Base-by-base conservation (phyloP, 2,113 vertebrate species). In the Takifugu bimaculatus region DNA sequence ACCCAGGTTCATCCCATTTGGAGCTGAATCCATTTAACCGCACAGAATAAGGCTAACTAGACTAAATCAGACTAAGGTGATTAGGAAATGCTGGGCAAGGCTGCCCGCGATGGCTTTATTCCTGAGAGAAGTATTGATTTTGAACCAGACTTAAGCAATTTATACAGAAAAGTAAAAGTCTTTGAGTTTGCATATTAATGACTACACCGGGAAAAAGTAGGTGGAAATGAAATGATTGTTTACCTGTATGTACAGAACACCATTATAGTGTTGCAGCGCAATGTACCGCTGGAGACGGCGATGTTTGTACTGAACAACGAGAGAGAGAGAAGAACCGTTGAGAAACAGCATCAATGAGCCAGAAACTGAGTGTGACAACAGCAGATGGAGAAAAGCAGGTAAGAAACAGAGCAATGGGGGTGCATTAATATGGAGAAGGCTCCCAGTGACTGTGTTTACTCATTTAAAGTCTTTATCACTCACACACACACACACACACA, bases 381-480 rank as follows among this genome's bases (percentile, higher is more conserved):
- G n/a, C 35, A 9, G 11, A 56, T 2, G n/a, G 57, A 64, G 63
- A 65, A 68, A 35, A 35, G 6, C 5, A 7, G 32, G 32, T 39
- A 39, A 10, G 35, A 39, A 39, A 1, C 7, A 39, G 35, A 49
- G 68, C 55, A 54, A 50, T 48, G 54, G 67, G n/a, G 51, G 57
- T 51, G 28, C 26, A n/a, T 54, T 44, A 55, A 50, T 9, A 49
- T 13, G 15, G 20, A 10, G 60, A 10, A 50, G 9, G 53, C 42
- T 54, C 44, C 26, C 53, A 44, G 44, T 2, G 57, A 32, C 63
- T 71, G 72, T 50, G 59, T 85, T 83, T 57, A 63, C 51, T 80
- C 76, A 63, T 56, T 65, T 72, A 61, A 63, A 55, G 54, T 27
- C 54, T 73, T 74, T 71, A 81, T 78, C 81, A 60, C 47, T 9